Conservation (phyloP, 1,140 invertebrate species). For the Antheraea mylitta region DNA sequence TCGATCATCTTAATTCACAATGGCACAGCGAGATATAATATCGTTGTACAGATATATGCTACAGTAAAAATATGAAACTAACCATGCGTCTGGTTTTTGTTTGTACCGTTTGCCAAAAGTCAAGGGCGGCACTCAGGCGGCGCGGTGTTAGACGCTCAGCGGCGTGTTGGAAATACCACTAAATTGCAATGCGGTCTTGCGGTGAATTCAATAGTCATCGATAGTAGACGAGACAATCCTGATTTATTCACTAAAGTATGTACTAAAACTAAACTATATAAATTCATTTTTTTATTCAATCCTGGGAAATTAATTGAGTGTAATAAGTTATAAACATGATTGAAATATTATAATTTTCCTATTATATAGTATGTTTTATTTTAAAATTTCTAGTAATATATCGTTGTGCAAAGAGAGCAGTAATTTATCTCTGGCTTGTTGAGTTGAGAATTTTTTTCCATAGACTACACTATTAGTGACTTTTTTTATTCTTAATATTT, state of each 20-base stretch:
- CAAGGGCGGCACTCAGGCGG: conserved; percentile 28
- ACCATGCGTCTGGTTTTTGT: conserved; percentile 22
- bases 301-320: too few relatives aligned
- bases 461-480: too few relatives aligned
- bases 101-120: conserved; percentile 30
- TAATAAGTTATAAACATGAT: too few relatives aligned
- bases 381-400: too few relatives aligned
- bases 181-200: conserved; percentile 2
- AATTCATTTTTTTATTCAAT: not conserved
- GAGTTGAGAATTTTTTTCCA: too few relatives aligned
- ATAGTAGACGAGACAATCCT: conserved; percentile 9
- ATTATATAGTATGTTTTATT: too few relatives aligned
- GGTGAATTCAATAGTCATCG: not conserved
- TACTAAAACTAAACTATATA: not conserved
- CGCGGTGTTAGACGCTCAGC: too few relatives aligned
- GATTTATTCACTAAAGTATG: conserved; percentile 11
- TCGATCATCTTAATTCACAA: not conserved
- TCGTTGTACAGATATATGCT: not conserved
- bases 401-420: too few relatives aligned
- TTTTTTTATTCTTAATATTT: too few relatives aligned
- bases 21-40: not conserved
- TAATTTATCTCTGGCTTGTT: too few relatives aligned
- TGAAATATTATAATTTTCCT: too few relatives aligned
- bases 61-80: conserved; percentile 13
- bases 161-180: conserved; percentile 3